A percentile compares a stretch with the other conserved stretches of the same genome.
These are phyloP conservation scores for Argyresthia goedartella DNA, from an alignment of 2,888 invertebrate species.

Conservation along the genomic window DNA sequence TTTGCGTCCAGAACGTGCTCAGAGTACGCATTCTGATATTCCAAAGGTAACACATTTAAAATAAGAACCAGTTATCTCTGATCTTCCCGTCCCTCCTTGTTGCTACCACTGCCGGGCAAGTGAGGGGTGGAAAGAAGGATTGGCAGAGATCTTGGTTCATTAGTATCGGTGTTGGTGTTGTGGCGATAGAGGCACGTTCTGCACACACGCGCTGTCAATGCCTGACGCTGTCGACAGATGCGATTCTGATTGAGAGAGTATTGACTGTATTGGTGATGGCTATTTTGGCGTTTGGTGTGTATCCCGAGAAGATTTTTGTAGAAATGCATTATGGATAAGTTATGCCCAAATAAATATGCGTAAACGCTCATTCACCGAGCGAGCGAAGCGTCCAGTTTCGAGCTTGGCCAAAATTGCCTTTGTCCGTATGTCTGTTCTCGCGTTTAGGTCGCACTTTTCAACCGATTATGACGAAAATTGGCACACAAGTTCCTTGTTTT, in stretches of 20 bases:
- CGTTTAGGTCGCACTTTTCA: too few species aligned
- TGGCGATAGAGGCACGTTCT: constrained; percentile 17
- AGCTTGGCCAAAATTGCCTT: too few species aligned
- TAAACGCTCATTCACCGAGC: too few species aligned
- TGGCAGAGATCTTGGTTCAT: background rate
- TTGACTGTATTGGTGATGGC: constrained; percentile 2
- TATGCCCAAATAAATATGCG: too few species aligned
- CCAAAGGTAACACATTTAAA: constrained; percentile 4
- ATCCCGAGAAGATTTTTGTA: too few species aligned
- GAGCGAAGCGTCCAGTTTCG: too few species aligned
- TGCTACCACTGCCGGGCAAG: background rate
- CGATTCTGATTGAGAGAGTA: background rate
- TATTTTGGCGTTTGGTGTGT: background rate
- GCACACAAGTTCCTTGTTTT: too few species aligned
- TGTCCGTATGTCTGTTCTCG: too few species aligned
- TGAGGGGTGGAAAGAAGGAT: constrained; percentile 7
- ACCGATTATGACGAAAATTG: too few species aligned
- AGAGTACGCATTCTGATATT: constrained; percentile 3
- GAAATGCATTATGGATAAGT: too few species aligned
- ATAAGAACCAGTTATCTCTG: background rate
- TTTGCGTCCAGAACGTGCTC: background rate
- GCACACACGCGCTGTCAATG: constrained; percentile 14
- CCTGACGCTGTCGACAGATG: constrained; percentile 11
- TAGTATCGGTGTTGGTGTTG: constrained; percentile 12
- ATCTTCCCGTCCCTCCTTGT: background rate